Percentiles rank a stretch among this genome's conserved stretches.
phyloP scores from a whole-genome alignment of 1,140 invertebrate genomes.

The Trypoxylus dichotomus region DNA sequence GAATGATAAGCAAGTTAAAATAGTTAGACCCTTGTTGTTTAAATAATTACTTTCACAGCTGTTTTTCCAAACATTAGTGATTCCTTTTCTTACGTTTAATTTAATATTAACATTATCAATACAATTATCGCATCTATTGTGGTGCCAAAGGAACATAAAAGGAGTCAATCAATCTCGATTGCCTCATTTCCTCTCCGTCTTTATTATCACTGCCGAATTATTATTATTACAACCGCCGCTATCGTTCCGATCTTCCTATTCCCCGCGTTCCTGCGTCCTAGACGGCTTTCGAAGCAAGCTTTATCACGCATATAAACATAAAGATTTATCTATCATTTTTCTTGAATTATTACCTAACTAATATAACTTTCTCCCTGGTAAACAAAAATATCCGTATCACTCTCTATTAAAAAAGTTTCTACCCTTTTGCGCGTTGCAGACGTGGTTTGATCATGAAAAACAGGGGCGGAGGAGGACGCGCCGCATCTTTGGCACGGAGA shows the following conservation, averaged over 20 bases:
- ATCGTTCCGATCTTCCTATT: conserved; percentile 1
- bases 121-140: not conserved
- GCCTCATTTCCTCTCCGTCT: not conserved
- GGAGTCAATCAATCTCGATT: not conserved
- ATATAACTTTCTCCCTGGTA: conserved; percentile 19
- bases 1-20: too few species aligned
- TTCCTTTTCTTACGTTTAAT: not conserved
- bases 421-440: not conserved
- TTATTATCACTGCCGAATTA: conserved; percentile 6
- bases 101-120: not conserved
- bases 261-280: not conserved
- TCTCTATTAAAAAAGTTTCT: conserved; percentile 20
- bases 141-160: not conserved
- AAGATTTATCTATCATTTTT: conserved; percentile 28
- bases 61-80: too few species aligned
- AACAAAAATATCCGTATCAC: conserved; percentile 21
- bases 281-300: not conserved
- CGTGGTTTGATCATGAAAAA: not conserved
- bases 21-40: too few species aligned
- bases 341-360: conserved; percentile 27
- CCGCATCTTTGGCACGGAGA: not conserved
- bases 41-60: too few species aligned
- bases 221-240: not conserved
- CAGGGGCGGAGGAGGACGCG: not conserved
- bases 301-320: conserved; percentile 29